Evolutionary conservation across 2,113 vertebrate genomes (phyloP), one percentile per base, ranked within the genome.

Genomic region (Nyctibius bracteatus): DNA sequence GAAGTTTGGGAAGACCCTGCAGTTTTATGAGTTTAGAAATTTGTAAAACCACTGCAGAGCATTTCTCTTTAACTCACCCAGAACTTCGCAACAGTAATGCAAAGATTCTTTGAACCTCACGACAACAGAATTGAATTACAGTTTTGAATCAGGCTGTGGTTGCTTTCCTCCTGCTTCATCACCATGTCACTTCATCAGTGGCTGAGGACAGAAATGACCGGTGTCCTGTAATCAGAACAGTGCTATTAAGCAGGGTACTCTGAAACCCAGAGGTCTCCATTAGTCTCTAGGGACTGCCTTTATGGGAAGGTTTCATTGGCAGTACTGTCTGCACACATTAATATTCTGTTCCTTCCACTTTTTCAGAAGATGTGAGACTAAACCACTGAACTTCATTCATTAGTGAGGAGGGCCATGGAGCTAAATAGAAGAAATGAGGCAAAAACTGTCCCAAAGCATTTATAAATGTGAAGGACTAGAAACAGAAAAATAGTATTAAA

Each of bases 391-490:
- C 24, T 79, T 39, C 5, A 20, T 44, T 88, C 20, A 17, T 57
- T 72, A 61, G 33, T 30, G 70, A 47, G 22, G 3, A 9, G 5
- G 4, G 2, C 0, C 5, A 3, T 20, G 49, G 37, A 57, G 23
- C 31, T 80, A 33, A 65, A 30, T 72, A 49, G 47, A 49, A 77
- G 28, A 74, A 77, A 68, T 44, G 14, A 79, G 41, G 15, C 22
- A 80, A 65, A 88, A 83, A n/a, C 9, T 68, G 25, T 23, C 30
- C 22, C 14, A 21, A 73, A 46, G 15, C 73, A 18, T 46, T 81
- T 90, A 17, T 65, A 37, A 52, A 52, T 0, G 0, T 30, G 57
- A 81, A 43, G 55, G 8, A 41, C 18, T 63, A 39, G 30, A 80
- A 80, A 35, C 3, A 33, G 27, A 39, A 55, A 78, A 87, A 24